Base-by-base conservation (phyloP, 2,113 vertebrate species). In the Campylomormyrus numenius region DNA sequence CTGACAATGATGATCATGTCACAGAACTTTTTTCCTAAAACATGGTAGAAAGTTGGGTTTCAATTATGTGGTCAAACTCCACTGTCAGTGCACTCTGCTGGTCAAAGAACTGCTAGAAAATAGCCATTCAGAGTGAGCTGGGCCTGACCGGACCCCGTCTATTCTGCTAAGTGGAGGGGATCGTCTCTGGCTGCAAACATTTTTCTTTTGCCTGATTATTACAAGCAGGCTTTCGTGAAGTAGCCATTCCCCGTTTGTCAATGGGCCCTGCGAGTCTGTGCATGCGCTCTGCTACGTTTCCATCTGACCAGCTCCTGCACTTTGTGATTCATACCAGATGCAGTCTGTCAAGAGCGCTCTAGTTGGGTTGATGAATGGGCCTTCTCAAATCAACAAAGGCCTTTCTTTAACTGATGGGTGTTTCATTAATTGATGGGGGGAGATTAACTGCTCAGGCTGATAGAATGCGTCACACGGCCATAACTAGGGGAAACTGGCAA, bases 241-340 rank as follows among this genome's bases (percentile, higher is more conserved):
- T 0, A 24, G 31, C 39, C 50, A 31, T 49, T 89, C 50, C 74
- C 90, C 88, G 91, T 1, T 8, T 45, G 70, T 52, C 86, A 88
- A 88, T 50, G 21, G 45, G 24, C 58, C 52, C 48, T 35, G 80
- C n/a, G 42, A 50, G 87, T 21, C 39, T 52, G 85, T 49, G 58
- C 85, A 88, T 87, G 91, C 86, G 70, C 66, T 17, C 91, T 77
- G 91, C 90, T 89, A 88, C 49, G n/a, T 86, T 91, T 91, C 52
- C 92, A 92, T 93, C 92, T 95, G 95, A 96, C 95, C 94, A 93
- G 94, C 95, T 94, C 93, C 92, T 95, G 95, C 94, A 94, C 95
- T 94, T 83, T 92, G 88, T 95, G 95, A 96, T 95, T 95, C 91
- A 93, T 94, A 95, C 94, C 95, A 96, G 95, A 96, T 95, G 95